phyloP scores from a whole-genome alignment of 2,113 vertebrate species.

The Corydoras sp. region DNA sequence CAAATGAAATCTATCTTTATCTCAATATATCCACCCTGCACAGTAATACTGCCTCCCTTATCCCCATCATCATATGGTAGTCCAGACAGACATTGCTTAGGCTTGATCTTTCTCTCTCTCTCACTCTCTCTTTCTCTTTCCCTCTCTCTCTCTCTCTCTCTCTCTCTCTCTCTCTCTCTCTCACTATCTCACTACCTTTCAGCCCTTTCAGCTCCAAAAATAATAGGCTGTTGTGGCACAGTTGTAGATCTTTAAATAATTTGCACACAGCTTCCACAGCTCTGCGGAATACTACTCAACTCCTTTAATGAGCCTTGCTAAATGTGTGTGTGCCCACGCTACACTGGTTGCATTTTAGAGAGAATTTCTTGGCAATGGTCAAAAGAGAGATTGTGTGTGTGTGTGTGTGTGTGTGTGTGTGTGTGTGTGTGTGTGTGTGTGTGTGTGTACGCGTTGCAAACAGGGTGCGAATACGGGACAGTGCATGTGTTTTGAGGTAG shows the following conservation, averaged over 20 bases:
- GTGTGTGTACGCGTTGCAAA: conserved; percentile 34
- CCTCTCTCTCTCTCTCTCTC: neutral
- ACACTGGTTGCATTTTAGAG: conserved; percentile 61
- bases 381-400: conserved; percentile 6
- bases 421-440: conserved; percentile 32
- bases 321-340: conserved; percentile 51
- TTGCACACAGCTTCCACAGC: conserved; percentile 19
- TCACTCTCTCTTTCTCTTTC: neutral
- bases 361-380: conserved; percentile 46
- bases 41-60: conserved; percentile 1
- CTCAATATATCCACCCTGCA: conserved; percentile 6
- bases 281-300: conserved; percentile 9
- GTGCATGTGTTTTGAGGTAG: conserved; percentile 8
- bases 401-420: conserved; percentile 37
- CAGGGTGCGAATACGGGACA: neutral
- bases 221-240: conserved; percentile 23
- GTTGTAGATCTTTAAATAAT: conserved; percentile 34
- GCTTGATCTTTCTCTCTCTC: conserved; percentile 14
- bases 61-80: conserved; percentile 18
- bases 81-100: conserved; percentile 10
- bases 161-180: neutral
- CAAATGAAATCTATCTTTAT: conserved; percentile 34
- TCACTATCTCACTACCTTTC: neutral
- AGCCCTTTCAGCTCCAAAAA: conserved; percentile 1
- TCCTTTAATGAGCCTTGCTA: conserved; percentile 9